phyloP scores from a whole-genome alignment of 2,888 invertebrate genomes.

The Fragum sueziense region DNA sequence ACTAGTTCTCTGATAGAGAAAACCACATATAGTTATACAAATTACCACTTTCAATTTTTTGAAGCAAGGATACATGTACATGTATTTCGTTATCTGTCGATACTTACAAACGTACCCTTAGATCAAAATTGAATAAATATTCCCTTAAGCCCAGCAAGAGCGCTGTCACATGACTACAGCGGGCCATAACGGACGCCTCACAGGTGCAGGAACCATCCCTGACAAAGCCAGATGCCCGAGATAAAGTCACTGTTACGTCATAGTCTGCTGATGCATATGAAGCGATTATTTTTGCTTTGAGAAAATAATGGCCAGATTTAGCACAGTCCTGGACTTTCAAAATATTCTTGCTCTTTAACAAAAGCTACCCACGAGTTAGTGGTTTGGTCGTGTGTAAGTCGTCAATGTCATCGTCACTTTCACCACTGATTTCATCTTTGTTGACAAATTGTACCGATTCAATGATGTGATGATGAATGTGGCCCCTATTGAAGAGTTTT shows the following conservation, averaged over 20 bases:
- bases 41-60: no score
- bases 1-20: no score
- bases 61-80: no score
- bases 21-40: no score
- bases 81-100: no score
- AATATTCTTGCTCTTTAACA: background rate
- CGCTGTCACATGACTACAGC: background rate
- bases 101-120: no score
- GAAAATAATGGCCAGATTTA: background rate
- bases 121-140: no score
- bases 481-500: constrained; percentile 30
- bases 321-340: background rate
- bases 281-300: constrained; percentile 19
- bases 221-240: no score
- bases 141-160: background rate
- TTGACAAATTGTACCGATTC: constrained; percentile 44
- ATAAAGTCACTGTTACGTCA: no score
- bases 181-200: background rate
- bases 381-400: background rate
- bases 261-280: no score
- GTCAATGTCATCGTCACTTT: constrained; percentile 27
- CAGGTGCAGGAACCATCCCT: background rate
- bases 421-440: constrained; percentile 14
- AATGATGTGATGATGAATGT: constrained; percentile 51
- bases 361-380: background rate